Base-by-base conservation (phyloP, 2,888 invertebrate genomes). In the Bellardia bayeri region DNA sequence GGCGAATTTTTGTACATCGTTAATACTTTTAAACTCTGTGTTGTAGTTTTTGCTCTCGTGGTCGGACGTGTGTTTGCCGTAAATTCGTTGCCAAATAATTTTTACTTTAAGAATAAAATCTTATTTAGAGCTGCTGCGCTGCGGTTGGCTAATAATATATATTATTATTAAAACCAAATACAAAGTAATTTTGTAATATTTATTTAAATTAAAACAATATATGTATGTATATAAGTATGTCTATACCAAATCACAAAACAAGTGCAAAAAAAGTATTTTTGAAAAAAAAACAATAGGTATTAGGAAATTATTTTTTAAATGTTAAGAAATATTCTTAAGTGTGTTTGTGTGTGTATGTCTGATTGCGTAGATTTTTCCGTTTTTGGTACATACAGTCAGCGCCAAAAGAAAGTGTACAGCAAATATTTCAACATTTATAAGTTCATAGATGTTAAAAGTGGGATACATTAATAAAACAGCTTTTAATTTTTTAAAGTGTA, bases 1-100 rank as follows among this genome's bases (percentile, higher is more conserved):
- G 83, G 69, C 83, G 64, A 83, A 66, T 76, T 75, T 58, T 75
- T 75, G 40, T 79, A 69, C 71, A 66, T 83, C 69, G 61, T 54
- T 81, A 51, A 69, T 33, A 33, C 49, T 54, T 68, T 49, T 66
- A 61, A 78, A 74, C 83, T 88, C 85, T 89, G 89, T 89, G 89
- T 89, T 89, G 88, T 89, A 84, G 88, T 89, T 87, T 89, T 88
- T 89, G 87, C 89, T 89, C 88, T 89, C 87, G 88, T 81, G 86
- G 87, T 88, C 86, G 81, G 89, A 88, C 88, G 89, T 89, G 85
- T 86, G 72, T 56, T 85, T 85, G 81, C 75, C 51, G 45, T 85
- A 54, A 75, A 63, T 84, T 82, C 54, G 84, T 85, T 87, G 74
- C 72, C 54, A 85, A 82, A 87, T 76, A 68, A 76, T 85, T 78